Base-by-base conservation (phyloP, 2,113 vertebrate species). In the Hippopotamus amphibius region DNA sequence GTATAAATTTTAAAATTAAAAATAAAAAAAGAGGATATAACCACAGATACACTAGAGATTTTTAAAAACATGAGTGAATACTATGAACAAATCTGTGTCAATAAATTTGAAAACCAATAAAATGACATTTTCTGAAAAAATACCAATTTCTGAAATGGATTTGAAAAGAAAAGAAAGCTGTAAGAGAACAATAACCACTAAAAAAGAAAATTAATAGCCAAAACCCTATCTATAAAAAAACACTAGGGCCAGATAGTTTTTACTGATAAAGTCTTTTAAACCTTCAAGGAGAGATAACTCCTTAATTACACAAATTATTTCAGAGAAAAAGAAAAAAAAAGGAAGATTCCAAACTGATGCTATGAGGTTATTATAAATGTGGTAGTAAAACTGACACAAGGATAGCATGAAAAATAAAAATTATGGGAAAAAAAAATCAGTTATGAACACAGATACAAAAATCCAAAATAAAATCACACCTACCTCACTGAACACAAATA, bases 391-490 rank as follows among this genome's bases (percentile, higher is more conserved):
- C 84, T 22, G 13, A 94, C 5, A 2, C n/a, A 95, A 93, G 4
- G 28, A 48, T 19, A 96, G n/a, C 22, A 86, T 65, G 10, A 96
- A 77, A 90, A 72, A n/a, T 26, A 22, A 63, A 96, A 72, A 71
- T n/a, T 46, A 83, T 0, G 33, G 19, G n/a, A 37, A 66, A 84
- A 37, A 66, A 84, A 77, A n/a, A 94, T 66, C 55, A 95, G 11
- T 95, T 69, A 79, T 43, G 8, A 90, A 83, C 7, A 86, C 28
- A 76, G 41, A 81, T 65, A 28, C 37, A 95, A 30, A 93, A 94
- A 93, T 81, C 28, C 41, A 94, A 96, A 96, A 89, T 71, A 96
- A 86, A 92, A 97, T 76, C 69, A 93, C 12, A 90, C 14, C 21
- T 69, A 72, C 65, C 41, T 92, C 21, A 89, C 5, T 37, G 77